Evolutionary conservation across 1,140 invertebrate genomes (phyloP).

Genomic region (Lordiphosa stackelbergi): DNA sequence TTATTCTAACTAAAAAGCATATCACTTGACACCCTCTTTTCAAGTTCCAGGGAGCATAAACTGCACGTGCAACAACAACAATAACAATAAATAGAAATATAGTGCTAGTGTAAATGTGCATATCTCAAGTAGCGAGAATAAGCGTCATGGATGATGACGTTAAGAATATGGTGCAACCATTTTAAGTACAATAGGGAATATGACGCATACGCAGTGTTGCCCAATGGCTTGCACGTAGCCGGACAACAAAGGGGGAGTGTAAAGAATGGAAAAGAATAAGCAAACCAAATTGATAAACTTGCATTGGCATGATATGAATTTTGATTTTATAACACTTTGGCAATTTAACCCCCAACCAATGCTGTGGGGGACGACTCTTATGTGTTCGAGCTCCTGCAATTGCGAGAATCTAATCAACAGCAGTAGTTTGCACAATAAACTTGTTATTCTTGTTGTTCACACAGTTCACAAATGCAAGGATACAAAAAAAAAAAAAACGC

Average conservation of each 20-base stretch:
- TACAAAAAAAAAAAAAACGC: too few species aligned
- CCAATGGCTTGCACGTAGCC: constrained; percentile 5
- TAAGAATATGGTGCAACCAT: too few species aligned
- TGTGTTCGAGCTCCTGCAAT: constrained; percentile 14
- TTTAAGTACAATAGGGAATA: constrained; percentile 14
- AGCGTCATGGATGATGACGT: too few species aligned
- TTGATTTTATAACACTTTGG: constrained; percentile 40
- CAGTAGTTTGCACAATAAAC: constrained; percentile 7
- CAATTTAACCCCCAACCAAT: constrained; percentile 1
- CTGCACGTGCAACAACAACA: neutral
- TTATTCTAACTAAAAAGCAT: too few species aligned
- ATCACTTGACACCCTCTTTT: too few species aligned
- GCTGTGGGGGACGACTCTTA: constrained; percentile 2
- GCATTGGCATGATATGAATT: constrained; percentile 45
- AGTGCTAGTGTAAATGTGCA: too few species aligned
- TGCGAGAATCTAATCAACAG: constrained; percentile 39
- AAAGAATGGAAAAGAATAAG: neutral
- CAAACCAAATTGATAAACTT: constrained; percentile 42
- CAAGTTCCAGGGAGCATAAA: too few species aligned
- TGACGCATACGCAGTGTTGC: constrained; percentile 51
- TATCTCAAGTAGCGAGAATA: too few species aligned
- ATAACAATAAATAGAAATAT: constrained; percentile 2
- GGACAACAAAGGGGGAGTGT: neutral
- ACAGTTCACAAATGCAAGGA: neutral
- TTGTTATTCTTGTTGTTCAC: constrained; percentile 1